Evolutionary conservation across 2,888 invertebrate genomes (phyloP).

Genomic region (Panopea generosa): DNA sequence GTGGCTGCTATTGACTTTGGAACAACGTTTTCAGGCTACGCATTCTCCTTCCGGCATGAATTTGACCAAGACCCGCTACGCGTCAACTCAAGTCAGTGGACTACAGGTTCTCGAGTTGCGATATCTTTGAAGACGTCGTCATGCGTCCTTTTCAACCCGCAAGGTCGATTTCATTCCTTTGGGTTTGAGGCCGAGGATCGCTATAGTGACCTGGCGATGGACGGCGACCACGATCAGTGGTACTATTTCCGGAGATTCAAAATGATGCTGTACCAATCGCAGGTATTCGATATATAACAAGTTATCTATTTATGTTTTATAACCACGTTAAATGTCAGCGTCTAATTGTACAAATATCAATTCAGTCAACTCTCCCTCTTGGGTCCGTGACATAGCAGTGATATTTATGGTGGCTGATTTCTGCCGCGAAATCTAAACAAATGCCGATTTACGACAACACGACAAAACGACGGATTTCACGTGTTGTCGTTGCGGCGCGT

Average conservation of each 20-base stretch:
- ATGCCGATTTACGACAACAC: too few species aligned
- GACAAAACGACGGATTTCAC: too few species aligned
- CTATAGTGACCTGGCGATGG: constrained; percentile 33
- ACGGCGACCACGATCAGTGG: constrained; percentile 34
- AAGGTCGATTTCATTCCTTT: constrained; percentile 39
- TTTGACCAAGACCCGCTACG: constrained; percentile 39
- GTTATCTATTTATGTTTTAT: too few species aligned
- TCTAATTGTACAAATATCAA: too few species aligned
- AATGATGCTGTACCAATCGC: constrained; percentile 38
- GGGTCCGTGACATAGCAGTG: too few species aligned
- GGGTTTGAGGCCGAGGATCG: constrained; percentile 53
- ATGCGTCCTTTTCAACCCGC: constrained; percentile 34
- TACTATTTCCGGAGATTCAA: constrained; percentile 51
- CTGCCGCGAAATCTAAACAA: too few species aligned
- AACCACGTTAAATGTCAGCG: too few species aligned
- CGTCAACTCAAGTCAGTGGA: constrained; percentile 35
- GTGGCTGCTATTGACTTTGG: constrained; percentile 54
- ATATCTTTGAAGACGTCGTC: constrained; percentile 53
- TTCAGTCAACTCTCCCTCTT: too few species aligned
- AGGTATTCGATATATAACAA: too few species aligned
- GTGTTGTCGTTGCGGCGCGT: too few species aligned
- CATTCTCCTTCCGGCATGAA: constrained; percentile 45
- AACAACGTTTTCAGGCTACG: constrained; percentile 51
- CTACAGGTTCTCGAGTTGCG: constrained; percentile 17
- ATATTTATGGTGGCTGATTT: too few species aligned